These are phyloP conservation scores for Leucophenga maculata DNA, from an alignment of 2,888 invertebrate species.

Conservation along the genomic window DNA sequence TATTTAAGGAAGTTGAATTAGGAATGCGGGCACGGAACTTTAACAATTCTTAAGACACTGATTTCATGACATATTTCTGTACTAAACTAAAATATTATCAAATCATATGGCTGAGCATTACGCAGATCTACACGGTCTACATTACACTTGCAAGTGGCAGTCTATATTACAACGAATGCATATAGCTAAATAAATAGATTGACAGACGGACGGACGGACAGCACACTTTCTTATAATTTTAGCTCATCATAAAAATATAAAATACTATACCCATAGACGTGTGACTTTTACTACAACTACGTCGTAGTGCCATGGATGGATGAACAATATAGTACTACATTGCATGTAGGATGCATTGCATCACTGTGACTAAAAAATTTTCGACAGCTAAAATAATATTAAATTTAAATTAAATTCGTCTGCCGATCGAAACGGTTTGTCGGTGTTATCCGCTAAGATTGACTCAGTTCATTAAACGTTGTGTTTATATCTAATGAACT, in stretches of 20 bases:
- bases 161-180: background rate
- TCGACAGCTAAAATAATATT: background rate
- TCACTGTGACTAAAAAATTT: constrained; percentile 42
- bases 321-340: constrained; percentile 50
- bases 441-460: background rate
- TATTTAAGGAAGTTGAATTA: too few relatives aligned
- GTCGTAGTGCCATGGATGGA: constrained; percentile 13
- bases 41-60: too few relatives aligned
- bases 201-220: too few relatives aligned
- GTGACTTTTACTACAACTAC: background rate
- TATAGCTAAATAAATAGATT: background rate
- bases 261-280: constrained; percentile 39
- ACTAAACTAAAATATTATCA: too few relatives aligned
- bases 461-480: background rate
- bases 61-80: too few relatives aligned
- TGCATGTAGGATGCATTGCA: constrained; percentile 48
- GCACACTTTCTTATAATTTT: constrained; percentile 53
- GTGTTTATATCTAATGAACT: background rate
- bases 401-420: constrained; percentile 55
- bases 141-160: background rate
- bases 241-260: constrained; percentile 60
- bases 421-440: constrained; percentile 57
- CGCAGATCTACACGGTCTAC: background rate
- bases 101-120: too few relatives aligned
- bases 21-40: too few relatives aligned